Evolutionary conservation across 1,140 invertebrate species (phyloP).

Genomic region (Physella acuta): DNA sequence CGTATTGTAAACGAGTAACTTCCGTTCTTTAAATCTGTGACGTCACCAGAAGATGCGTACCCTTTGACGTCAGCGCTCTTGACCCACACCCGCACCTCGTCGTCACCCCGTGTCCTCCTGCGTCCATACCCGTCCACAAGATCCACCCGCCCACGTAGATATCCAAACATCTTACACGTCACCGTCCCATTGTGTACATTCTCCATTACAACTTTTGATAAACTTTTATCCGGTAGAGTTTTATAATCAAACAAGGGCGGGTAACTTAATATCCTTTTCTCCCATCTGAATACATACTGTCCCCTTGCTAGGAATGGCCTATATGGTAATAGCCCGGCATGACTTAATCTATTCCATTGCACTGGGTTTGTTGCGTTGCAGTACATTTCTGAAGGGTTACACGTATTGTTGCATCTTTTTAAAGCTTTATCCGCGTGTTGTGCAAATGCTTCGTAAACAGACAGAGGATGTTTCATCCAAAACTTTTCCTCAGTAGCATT

Average conservation of each 20-base stretch:
- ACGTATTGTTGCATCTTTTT: no score
- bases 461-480: no score
- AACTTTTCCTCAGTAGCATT: no score
- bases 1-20: constrained; percentile 3
- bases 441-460: no score
- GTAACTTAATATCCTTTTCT: neutral
- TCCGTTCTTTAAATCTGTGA: constrained; percentile 15
- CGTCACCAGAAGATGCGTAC: neutral
- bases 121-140: constrained; percentile 1
- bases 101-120: neutral
- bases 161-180: neutral
- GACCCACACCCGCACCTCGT: constrained; percentile 10
- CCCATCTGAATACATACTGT: constrained; percentile 1
- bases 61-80: neutral
- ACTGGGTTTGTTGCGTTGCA: no score
- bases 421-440: no score
- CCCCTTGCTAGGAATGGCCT: neutral
- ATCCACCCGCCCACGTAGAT: neutral
- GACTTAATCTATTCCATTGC: no score
- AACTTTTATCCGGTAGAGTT: neutral
- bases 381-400: no score
- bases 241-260: constrained; percentile 3
- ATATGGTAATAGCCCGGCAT: no score
- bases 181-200: neutral
- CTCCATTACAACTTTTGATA: neutral